phyloP scores from a whole-genome alignment of 2,888 invertebrate species.

The Pharmacophagus antenor region DNA sequence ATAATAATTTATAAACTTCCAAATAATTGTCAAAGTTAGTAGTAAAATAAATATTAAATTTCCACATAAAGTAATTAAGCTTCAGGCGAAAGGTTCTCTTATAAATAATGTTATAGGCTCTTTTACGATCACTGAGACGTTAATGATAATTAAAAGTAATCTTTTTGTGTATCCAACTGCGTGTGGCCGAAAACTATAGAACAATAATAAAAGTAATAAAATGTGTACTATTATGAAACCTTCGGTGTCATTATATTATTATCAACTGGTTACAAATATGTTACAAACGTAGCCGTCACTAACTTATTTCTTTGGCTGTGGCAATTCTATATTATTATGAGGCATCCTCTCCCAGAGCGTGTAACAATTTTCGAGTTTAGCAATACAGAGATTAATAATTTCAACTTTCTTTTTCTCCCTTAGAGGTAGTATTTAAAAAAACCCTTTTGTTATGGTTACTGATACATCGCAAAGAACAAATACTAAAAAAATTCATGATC shows the following conservation, averaged over 20 bases:
- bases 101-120: conserved; percentile 19
- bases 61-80: conserved; percentile 15
- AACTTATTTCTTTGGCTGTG: too few relatives aligned
- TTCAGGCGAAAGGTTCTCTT: conserved; percentile 16
- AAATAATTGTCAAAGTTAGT: too few relatives aligned
- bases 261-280: neutral
- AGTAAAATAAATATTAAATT: conserved; percentile 1
- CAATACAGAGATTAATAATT: too few relatives aligned
- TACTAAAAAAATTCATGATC: too few relatives aligned
- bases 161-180: neutral
- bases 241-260: neutral
- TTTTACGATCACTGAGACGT: conserved; percentile 17
- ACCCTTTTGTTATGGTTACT: too few relatives aligned
- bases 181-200: conserved; percentile 8
- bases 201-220: neutral
- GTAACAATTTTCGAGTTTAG: too few relatives aligned
- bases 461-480: too few relatives aligned
- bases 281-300: neutral
- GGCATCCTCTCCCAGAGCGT: too few relatives aligned
- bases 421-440: too few relatives aligned
- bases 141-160: conserved; percentile 21
- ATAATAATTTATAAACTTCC: neutral
- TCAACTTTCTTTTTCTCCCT: too few relatives aligned
- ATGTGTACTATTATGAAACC: neutral
- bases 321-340: too few relatives aligned